phyloP scores from a whole-genome alignment of 2,888 invertebrate species.

The Lepidocyrtoides sp. region DNA sequence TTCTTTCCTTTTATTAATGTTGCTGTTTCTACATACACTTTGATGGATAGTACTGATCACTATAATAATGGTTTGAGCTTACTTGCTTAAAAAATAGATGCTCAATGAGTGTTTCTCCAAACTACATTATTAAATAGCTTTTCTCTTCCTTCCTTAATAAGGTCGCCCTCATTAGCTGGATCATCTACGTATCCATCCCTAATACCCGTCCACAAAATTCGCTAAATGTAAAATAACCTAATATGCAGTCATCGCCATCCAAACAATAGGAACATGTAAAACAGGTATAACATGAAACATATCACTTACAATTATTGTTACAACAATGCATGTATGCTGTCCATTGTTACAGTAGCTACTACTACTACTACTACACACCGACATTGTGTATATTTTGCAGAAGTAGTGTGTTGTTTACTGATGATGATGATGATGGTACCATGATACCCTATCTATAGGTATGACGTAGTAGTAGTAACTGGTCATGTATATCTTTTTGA shows the following conservation, averaged over 20 bases:
- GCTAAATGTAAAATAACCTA: not conserved
- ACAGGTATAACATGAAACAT: conserved; percentile 50
- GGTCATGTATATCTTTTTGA: conserved; percentile 56
- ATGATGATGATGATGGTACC: no score
- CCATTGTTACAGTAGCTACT: not conserved
- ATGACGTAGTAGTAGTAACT: conserved; percentile 23
- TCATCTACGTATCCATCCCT: no score
- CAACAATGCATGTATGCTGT: conserved; percentile 45
- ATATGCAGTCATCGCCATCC: not conserved
- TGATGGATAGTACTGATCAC: not conserved
- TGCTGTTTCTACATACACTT: not conserved
- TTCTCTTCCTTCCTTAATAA: conserved; percentile 39
- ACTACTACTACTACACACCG: not conserved
- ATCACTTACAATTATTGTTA: conserved; percentile 35
- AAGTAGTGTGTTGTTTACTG: not conserved
- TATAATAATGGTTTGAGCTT: not conserved
- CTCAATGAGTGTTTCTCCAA: not conserved
- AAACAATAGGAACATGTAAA: conserved; percentile 27
- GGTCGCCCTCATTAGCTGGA: conserved; percentile 60
- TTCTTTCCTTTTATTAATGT: conserved; percentile 25
- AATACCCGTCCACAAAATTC: no score
- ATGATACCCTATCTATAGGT: not conserved
- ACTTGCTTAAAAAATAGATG: not conserved
- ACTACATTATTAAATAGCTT: not conserved
- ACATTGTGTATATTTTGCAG: not conserved